phyloP scores from a whole-genome alignment of 2,797 vertebrate species.

The Champsocephalus gunnari region DNA sequence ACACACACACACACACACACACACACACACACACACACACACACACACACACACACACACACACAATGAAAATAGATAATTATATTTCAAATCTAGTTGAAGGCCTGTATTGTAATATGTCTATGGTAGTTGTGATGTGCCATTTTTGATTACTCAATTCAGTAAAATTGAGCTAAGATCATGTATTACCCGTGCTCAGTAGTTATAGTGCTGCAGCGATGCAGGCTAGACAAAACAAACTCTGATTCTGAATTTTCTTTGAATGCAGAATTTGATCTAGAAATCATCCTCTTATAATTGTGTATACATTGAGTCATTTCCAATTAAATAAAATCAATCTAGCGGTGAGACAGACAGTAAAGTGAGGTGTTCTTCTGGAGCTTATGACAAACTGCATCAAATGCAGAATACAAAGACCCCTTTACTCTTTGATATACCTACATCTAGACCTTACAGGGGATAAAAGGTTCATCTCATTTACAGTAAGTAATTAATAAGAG shows the following conservation, averaged over 20 bases:
- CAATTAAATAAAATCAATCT: background rate
- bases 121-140: slow-evolving; percentile 12
- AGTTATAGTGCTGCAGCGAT: background rate
- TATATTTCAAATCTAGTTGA: slow-evolving; percentile 20
- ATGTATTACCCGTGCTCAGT: background rate
- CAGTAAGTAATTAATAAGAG: background rate
- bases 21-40: background rate
- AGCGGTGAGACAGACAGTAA: background rate
- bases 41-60: slow-evolving; percentile 4
- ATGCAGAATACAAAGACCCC: slow-evolving; percentile 9
- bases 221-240: background rate
- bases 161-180: background rate
- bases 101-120: slow-evolving; percentile 11
- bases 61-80: slow-evolving; percentile 26
- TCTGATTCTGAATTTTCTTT: background rate
- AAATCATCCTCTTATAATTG: background rate
- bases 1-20: background rate
- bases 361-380: background rate
- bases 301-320: background rate
- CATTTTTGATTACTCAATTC: slow-evolving; percentile 9
- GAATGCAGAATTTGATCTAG: background rate
- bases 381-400: slow-evolving; percentile 31
- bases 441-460: slow-evolving; percentile 10
- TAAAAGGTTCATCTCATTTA: slow-evolving; percentile 1
- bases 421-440: slow-evolving; percentile 10